A percentile compares a stretch with the other conserved stretches of the same genome.
Evolutionary conservation across 2,888 invertebrate genomes (phyloP).

Genomic region (Tetranychus truncatus): DNA sequence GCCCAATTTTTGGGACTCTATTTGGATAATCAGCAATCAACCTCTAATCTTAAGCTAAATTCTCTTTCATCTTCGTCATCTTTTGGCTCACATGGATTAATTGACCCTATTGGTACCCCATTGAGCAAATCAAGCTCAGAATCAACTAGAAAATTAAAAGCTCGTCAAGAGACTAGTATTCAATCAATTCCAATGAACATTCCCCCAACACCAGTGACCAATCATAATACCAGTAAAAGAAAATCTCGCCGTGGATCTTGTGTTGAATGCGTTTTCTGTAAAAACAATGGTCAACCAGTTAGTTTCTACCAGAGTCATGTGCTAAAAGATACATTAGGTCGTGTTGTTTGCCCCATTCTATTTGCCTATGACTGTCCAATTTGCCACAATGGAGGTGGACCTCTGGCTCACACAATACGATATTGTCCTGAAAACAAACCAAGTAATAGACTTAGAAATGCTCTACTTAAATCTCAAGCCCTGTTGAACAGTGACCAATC

Average conservation of each 20-base stretch:
- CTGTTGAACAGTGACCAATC: background rate
- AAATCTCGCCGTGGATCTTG: background rate
- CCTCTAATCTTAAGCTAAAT: too few relatives aligned
- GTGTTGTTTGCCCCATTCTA: constrained; percentile 50
- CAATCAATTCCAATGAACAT: too few relatives aligned
- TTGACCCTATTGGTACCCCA: too few relatives aligned
- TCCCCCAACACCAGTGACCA: too few relatives aligned
- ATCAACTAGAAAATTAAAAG: too few relatives aligned
- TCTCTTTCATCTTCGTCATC: too few relatives aligned
- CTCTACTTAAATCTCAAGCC: background rate
- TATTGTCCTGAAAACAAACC: constrained; percentile 43
- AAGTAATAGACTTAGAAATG: constrained; percentile 18
- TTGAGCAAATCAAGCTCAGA: too few relatives aligned
- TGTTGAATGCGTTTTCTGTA: constrained; percentile 48
- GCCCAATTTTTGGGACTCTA: too few relatives aligned
- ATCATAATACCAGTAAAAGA: too few relatives aligned
- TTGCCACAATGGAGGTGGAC: constrained; percentile 47
- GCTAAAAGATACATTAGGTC: constrained; percentile 44
- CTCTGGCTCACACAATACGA: constrained; percentile 53
- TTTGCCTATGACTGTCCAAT: constrained; percentile 51
- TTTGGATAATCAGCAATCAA: too few relatives aligned
- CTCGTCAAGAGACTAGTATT: too few relatives aligned
- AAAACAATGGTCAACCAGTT: constrained; percentile 52
- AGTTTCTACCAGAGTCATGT: constrained; percentile 45
- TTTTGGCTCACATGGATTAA: too few relatives aligned